phyloP scores from a whole-genome alignment of 2,888 invertebrate genomes.

The Nomada goodeniana region DNA sequence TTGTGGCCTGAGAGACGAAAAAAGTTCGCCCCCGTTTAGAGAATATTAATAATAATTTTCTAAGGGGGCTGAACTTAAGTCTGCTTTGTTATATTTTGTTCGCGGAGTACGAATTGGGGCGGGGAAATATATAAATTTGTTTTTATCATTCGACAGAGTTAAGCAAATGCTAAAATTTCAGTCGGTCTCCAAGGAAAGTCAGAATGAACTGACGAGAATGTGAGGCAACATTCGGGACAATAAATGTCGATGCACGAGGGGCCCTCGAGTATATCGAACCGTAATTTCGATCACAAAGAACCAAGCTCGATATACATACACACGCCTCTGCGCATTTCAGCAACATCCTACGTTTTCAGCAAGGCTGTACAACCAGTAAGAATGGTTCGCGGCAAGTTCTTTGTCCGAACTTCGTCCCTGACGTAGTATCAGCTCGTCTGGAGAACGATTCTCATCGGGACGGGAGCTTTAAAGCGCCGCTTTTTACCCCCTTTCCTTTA shows the following conservation, averaged over 20 bases:
- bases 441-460: conserved; percentile 64
- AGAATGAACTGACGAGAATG: not conserved
- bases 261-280: conserved; percentile 44
- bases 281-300: conserved; percentile 57
- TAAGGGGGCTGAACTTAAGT: not conserved
- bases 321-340: conserved; percentile 30
- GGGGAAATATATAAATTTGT: not conserved
- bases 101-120: not conserved
- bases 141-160: not conserved
- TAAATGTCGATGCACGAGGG: conserved; percentile 16
- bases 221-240: conserved; percentile 6
- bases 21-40: conserved; percentile 6
- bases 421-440: conserved; percentile 56
- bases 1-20: not conserved
- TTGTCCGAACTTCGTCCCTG: conserved; percentile 54
- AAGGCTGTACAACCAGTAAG: conserved; percentile 52
- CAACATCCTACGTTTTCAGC: conserved; percentile 52
- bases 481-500: conserved; percentile 54
- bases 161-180: not conserved
- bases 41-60: conserved; percentile 4
- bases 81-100: not conserved
- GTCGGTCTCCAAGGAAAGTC: not conserved
- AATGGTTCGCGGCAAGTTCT: conserved; percentile 58
- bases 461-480: conserved; percentile 65
- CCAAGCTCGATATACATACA: conserved; percentile 16